A percentile compares a stretch with the other conserved stretches of the same genome.
These are phyloP conservation scores for Drosophila subquinaria DNA, from an alignment of 2,888 invertebrate genomes.

Conservation along the genomic window DNA sequence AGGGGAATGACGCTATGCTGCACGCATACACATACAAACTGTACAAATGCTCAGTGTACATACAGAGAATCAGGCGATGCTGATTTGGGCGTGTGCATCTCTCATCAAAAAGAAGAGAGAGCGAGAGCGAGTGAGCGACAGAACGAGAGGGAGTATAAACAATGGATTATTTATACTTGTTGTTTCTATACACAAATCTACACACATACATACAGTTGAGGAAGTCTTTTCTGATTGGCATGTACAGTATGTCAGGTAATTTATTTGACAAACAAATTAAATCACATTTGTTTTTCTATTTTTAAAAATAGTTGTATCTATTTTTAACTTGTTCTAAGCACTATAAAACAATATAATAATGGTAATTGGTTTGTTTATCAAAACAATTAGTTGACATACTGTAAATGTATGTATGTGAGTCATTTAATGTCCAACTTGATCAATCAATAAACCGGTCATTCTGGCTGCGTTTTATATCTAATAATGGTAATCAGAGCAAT, in stretches of 20 bases:
- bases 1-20: conserved; percentile 4
- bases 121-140: background rate
- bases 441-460: conserved; percentile 41
- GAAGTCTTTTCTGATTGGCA: conserved; percentile 52
- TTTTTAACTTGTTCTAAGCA: no score
- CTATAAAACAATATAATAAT: background rate
- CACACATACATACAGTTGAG: conserved; percentile 33
- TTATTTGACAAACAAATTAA: background rate
- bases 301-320: background rate
- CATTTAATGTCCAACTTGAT: conserved; percentile 28
- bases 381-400: background rate
- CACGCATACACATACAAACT: background rate
- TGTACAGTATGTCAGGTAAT: background rate
- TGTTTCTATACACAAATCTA: conserved; percentile 8
- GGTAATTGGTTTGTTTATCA: background rate
- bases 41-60: conserved; percentile 43
- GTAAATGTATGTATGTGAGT: conserved; percentile 2
- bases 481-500: conserved; percentile 18
- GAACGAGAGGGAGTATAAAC: conserved; percentile 33
- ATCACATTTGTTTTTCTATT: background rate
- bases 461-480: conserved; percentile 16
- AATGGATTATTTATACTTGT: conserved; percentile 39
- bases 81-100: conserved; percentile 62
- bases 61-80: conserved; percentile 65
- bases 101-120: conserved; percentile 7